Evolutionary conservation across 2,113 vertebrate genomes (phyloP).

Genomic region (Aramus guarauna): DNA sequence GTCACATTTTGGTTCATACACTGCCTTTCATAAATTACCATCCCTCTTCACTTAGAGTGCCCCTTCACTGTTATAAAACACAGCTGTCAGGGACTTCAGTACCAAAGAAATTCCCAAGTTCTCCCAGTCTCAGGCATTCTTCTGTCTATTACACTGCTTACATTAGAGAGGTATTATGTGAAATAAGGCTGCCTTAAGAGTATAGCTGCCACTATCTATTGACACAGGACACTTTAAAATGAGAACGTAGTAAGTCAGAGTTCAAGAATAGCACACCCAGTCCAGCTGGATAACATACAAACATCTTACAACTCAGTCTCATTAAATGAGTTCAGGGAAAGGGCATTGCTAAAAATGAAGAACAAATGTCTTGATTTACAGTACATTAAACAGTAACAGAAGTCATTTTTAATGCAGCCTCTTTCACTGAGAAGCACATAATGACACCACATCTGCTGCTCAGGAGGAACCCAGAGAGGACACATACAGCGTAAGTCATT

Average conservation of each 20-base stretch:
- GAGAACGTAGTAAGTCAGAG: not conserved
- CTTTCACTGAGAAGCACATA: not conserved
- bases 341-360: constrained; percentile 57
- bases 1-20: not conserved
- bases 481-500: not conserved
- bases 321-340: constrained; percentile 62
- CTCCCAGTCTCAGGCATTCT: not conserved
- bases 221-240: not conserved
- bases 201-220: not conserved
- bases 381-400: not conserved
- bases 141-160: not conserved
- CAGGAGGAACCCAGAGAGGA: not conserved
- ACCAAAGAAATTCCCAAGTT: not conserved
- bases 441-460: not conserved
- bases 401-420: not conserved
- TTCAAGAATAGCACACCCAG: not conserved
- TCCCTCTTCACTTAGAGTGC: not conserved
- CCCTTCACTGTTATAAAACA: not conserved
- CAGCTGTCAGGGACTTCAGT: not conserved
- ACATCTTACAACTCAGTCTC: constrained; percentile 45
- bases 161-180: not conserved
- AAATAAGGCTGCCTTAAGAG: not conserved
- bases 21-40: not conserved
- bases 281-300: constrained; percentile 59
- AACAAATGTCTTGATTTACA: constrained; percentile 55